Conservation (phyloP, 2,113 vertebrate genomes). For the Pipra filicauda region DNA sequence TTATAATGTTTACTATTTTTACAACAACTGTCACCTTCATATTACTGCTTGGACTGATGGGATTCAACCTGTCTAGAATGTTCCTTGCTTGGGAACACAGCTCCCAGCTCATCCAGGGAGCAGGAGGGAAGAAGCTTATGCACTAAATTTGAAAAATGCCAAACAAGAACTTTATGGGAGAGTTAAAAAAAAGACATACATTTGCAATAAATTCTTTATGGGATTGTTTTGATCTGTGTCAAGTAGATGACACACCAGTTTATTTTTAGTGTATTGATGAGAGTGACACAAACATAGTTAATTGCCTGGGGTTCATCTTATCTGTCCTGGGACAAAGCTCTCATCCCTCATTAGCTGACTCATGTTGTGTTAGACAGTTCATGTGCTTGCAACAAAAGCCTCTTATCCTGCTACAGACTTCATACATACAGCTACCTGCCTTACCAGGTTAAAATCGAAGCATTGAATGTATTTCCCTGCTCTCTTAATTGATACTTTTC, state of each 20-base stretch:
- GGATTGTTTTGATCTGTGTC: not conserved
- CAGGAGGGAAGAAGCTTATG: not conserved
- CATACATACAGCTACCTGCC: not conserved
- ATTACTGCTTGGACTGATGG: not conserved
- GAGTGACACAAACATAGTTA: not conserved
- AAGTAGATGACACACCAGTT: not conserved
- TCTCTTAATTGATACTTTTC: not conserved
- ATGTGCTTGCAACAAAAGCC: not conserved
- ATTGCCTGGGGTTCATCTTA: not conserved
- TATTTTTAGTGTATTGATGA: not conserved
- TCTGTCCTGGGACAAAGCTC: not conserved
- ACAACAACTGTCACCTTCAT: not conserved
- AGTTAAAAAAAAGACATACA: not conserved
- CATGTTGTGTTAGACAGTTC: not conserved
- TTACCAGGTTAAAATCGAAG: not conserved
- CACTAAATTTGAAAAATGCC: not conserved
- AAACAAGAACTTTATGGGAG: not conserved
- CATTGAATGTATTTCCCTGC: not conserved
- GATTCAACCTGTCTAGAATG: not conserved
- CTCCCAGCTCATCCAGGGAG: not conserved
- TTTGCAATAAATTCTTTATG: not conserved
- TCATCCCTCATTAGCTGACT: constrained; percentile 5
- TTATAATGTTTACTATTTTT: not conserved
- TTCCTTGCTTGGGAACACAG: not conserved
- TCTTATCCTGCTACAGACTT: not conserved